A percentile compares a stretch with the other conserved stretches of the same genome.
These are phyloP conservation scores for Stichopus chloronotus DNA, from an alignment of 35 echinoderm and acorn worm species.

Conservation along the genomic window DNA sequence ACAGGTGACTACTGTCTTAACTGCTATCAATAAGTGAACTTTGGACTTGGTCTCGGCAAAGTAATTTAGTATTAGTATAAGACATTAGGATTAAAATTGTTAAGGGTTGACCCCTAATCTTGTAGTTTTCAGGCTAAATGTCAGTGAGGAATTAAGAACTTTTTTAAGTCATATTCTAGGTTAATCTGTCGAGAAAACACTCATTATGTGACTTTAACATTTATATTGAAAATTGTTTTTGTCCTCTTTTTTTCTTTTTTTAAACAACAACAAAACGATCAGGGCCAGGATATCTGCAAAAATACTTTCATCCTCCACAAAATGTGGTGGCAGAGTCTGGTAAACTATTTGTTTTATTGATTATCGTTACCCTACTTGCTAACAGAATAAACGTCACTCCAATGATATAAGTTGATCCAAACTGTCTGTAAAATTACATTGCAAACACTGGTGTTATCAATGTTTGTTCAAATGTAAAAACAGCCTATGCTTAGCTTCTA, in stretches of 20 bases:
- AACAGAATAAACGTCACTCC: background rate
- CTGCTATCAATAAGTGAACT: too few species aligned
- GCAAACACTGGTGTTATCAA: conserved; percentile 1
- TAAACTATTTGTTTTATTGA: background rate
- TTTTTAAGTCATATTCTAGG: background rate
- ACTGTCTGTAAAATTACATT: background rate
- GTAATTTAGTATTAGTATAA: too few species aligned
- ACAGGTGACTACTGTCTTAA: too few species aligned
- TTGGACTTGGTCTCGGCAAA: too few species aligned
- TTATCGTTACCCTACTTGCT: background rate
- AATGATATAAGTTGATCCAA: background rate
- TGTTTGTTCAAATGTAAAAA: background rate
- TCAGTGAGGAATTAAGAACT: too few species aligned
- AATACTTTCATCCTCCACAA: background rate
- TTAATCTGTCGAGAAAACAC: background rate
- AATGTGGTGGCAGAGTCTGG: background rate
- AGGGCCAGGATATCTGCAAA: background rate
- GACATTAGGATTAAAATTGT: too few species aligned
- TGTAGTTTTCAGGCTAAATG: too few species aligned
- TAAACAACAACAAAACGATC: background rate
- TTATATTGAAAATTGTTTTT: background rate
- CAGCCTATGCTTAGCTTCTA: background rate
- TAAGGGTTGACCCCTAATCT: too few species aligned
- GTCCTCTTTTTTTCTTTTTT: background rate
- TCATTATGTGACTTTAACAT: background rate